Evolutionary conservation across 1,140 invertebrate species (phyloP), one percentile per base, ranked within the genome.

Genomic region (Capitella teleta): DNA sequence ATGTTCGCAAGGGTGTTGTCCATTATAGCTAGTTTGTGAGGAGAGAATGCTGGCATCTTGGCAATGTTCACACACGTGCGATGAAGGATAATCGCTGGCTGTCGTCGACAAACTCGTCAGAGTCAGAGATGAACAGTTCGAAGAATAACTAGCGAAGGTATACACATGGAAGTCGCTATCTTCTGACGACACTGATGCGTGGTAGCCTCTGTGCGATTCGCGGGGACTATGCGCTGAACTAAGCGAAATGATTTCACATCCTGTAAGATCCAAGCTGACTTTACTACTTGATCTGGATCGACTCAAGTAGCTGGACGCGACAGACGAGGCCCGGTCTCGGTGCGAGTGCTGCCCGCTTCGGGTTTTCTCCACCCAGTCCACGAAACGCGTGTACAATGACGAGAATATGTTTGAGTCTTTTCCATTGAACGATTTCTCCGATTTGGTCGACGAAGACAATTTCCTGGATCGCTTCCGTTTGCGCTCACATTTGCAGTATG

Each of bases 361-460:
- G 36, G 30, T 28, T 14, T 24, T 16, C 19, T 47, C 43, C 43
- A 51, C 41, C 49, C 49, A 51, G 5, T 47, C 16, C 24, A 21
- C 21, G 42, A 51, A 51, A 0, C 49, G 41, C 24, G 25, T 48
- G 42, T 46, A 45, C 6, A 51, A 19, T n/a, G 19, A 12, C 12
- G 47, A 24, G 26, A 51, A 47, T n/a, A 51, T n/a, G 26, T 48
- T 51, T 24, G 47, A 45, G n/a, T 51, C 49, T 19, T 46, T 51
- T 18, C 18, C 28, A 30, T 12, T 18, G 25, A 8, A 8, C 8
- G 8, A 8, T n/a, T 32, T 32, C 8, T 32, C 30, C 30, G 8
- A n/a, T n/a, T n/a, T n/a, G n/a, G n/a, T n/a, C n/a, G n/a, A n/a
- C n/a, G n/a, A n/a, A n/a, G n/a, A n/a, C n/a, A n/a, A n/a, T n/a